Conservation (phyloP, 2,797 vertebrate genomes). For the Pipistrellus pipistrellus region DNA sequence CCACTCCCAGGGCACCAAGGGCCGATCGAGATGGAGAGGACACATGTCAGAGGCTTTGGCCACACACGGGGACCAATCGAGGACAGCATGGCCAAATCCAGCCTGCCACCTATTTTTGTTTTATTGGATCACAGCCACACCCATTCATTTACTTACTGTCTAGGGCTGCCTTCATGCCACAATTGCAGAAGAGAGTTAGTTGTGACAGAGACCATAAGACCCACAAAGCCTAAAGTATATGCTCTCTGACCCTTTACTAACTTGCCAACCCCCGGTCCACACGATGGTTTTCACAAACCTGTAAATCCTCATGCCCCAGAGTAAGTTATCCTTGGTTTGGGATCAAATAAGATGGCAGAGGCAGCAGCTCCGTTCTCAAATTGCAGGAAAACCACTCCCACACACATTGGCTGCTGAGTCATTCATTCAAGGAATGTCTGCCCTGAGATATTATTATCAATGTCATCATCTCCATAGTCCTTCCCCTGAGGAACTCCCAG, state of each 20-base stretch:
- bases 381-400: not conserved
- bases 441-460: not conserved
- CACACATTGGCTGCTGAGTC: not conserved
- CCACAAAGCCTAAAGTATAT: not conserved
- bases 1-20: not conserved
- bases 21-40: not conserved
- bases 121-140: slow-evolving; percentile 12
- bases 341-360: not conserved
- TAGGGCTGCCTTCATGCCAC: not conserved
- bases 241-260: not conserved
- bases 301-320: slow-evolving; percentile 65
- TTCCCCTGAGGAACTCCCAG: not conserved
- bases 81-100: slow-evolving; percentile 45
- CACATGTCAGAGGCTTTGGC: slow-evolving; percentile 28
- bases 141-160: not conserved
- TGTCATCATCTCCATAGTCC: not conserved
- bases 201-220: not conserved
- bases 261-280: slow-evolving; percentile 13
- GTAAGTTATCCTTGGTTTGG: slow-evolving; percentile 38
- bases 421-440: not conserved
- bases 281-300: slow-evolving; percentile 80
- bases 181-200: not conserved
- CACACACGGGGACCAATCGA: slow-evolving; percentile 74
- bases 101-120: slow-evolving; percentile 78
- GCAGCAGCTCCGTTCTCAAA: not conserved